Evolutionary conservation across 1,140 invertebrate species (phyloP).

Genomic region (Tetramorium parvispinum): DNA sequence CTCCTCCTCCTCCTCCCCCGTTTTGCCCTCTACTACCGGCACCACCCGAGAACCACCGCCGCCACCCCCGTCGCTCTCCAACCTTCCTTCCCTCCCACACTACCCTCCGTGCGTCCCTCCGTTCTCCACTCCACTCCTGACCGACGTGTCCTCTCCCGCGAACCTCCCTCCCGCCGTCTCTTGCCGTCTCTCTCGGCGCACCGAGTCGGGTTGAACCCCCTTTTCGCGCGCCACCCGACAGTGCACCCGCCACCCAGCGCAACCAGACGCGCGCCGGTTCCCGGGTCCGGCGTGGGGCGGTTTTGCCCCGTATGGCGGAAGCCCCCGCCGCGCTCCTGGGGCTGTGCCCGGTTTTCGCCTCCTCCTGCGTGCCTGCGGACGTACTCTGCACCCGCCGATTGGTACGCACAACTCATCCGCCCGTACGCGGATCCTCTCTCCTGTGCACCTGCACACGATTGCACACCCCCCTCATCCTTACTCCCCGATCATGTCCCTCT

Average conservation of each 20-base stretch:
- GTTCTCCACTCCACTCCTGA: slow-evolving; percentile 11
- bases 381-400: slow-evolving; percentile 75
- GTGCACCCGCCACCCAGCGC: slow-evolving; percentile 68
- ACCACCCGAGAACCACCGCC: slow-evolving; percentile 74
- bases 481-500: slow-evolving; percentile 30
- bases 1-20: slow-evolving; percentile 77
- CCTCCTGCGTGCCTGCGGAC: slow-evolving; percentile 74
- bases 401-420: slow-evolving; percentile 74
- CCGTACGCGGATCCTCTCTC: slow-evolving; percentile 73
- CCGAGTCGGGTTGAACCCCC: slow-evolving; percentile 68
- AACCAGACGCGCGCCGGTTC: slow-evolving; percentile 73
- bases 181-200: slow-evolving; percentile 43
- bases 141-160: slow-evolving; percentile 57
- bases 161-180: slow-evolving; percentile 26
- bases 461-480: slow-evolving; percentile 38
- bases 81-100: slow-evolving; percentile 44
- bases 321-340: slow-evolving; percentile 72
- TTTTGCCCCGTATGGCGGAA: slow-evolving; percentile 72
- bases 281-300: slow-evolving; percentile 72
- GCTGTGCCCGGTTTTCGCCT: slow-evolving; percentile 74
- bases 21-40: slow-evolving; percentile 70
- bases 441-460: slow-evolving; percentile 68
- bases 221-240: slow-evolving; percentile 67
- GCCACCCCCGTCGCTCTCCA: slow-evolving; percentile 81
- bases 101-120: slow-evolving; percentile 78